Conservation (phyloP, 2,113 vertebrate species). For the Misgurnus mizolepis region DNA sequence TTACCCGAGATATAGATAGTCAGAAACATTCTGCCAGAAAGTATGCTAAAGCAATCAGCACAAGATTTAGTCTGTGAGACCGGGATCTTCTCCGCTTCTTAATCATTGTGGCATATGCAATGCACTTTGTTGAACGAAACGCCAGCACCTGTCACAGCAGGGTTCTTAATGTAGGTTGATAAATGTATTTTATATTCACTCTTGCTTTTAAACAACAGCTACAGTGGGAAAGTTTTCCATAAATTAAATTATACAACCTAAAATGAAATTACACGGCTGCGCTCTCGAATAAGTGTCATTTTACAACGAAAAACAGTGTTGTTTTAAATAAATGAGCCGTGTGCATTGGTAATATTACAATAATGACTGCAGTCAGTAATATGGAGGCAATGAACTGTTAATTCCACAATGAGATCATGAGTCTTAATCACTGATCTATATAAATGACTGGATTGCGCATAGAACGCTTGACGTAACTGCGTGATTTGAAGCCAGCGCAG, state of each 20-base stretch:
- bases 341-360: constrained; percentile 40
- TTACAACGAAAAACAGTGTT: constrained; percentile 16
- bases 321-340: constrained; percentile 41
- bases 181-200: constrained; percentile 25
- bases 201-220: constrained; percentile 9
- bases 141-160: constrained; percentile 37
- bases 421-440: constrained; percentile 35
- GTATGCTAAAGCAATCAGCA: constrained; percentile 62
- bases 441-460: too few species aligned
- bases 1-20: constrained; percentile 61
- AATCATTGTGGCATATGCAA: constrained; percentile 52
- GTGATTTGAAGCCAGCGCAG: too few species aligned
- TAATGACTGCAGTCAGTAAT: constrained; percentile 52
- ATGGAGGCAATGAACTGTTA: constrained; percentile 47
- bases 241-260: constrained; percentile 17
- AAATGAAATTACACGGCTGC: constrained; percentile 24
- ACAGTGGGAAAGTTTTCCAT: not conserved
- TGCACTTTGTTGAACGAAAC: constrained; percentile 40
- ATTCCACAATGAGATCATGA: constrained; percentile 53
- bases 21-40: constrained; percentile 45
- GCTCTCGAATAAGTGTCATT: constrained; percentile 18
- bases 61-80: constrained; percentile 33
- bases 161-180: constrained; percentile 21
- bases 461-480: too few species aligned
- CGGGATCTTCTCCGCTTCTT: constrained; percentile 43